A percentile compares a stretch with the other conserved stretches of the same genome.
These are phyloP conservation scores for Polydrusus pterygomalis DNA, from an alignment of 2,888 invertebrate species.

Conservation along the genomic window DNA sequence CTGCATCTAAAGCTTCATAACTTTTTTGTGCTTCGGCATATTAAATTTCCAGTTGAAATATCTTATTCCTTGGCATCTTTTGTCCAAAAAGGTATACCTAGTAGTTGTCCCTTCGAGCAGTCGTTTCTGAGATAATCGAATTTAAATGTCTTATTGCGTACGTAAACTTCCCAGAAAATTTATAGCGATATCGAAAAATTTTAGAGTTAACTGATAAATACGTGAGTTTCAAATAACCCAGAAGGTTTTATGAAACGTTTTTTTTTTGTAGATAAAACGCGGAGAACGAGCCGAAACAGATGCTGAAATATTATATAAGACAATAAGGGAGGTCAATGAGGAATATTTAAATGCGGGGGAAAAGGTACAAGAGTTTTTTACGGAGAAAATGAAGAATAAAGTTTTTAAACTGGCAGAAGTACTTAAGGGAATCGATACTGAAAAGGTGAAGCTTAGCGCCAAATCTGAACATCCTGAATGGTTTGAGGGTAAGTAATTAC, in stretches of 20 bases:
- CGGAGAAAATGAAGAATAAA: slow-evolving; percentile 78
- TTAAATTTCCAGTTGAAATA: no score
- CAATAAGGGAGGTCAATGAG: slow-evolving; percentile 80
- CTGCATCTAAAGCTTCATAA: no score
- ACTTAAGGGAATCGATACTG: slow-evolving; percentile 73
- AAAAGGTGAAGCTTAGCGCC: slow-evolving; percentile 76
- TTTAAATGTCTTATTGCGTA: no score
- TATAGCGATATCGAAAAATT: no score
- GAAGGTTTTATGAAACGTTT: slow-evolving; percentile 67
- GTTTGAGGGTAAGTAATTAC: slow-evolving; percentile 79
- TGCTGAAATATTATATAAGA: slow-evolving; percentile 82
- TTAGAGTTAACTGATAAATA: no score
- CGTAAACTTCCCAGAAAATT: no score
- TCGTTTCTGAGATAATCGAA: no score
- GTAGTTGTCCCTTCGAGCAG: no score
- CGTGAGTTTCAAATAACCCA: no score
- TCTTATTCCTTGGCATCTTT: no score
- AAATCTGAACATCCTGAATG: slow-evolving; percentile 82
- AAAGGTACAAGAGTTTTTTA: slow-evolving; percentile 84
- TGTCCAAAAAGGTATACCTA: no score
- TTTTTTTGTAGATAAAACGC: slow-evolving; percentile 76
- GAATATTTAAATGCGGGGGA: slow-evolving; percentile 82
- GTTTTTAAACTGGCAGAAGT: slow-evolving; percentile 72
- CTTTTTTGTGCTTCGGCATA: no score
- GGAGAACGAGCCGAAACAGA: slow-evolving; percentile 73